Percentiles rank a stretch among this genome's conserved stretches.
Evolutionary conservation across 2,113 vertebrate species (phyloP).

Genomic region (Eubucco bourcierii): DNA sequence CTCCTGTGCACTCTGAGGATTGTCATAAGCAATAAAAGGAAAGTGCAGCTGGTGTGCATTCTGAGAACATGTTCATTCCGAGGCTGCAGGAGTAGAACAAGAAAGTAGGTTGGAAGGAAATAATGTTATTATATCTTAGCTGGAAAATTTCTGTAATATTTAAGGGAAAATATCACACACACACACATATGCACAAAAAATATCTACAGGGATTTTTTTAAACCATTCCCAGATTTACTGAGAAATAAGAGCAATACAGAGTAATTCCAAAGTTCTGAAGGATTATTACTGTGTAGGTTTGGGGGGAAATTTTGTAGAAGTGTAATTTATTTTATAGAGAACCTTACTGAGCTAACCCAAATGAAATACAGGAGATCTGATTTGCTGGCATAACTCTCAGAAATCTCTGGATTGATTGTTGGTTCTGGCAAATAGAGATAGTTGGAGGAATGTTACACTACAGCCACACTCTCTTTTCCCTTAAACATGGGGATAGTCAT

Average conservation of each 20-base stretch:
- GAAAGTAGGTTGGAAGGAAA: slow-evolving; percentile 27
- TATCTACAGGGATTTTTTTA: not conserved
- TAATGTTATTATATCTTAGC: not conserved
- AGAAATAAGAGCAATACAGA: not conserved
- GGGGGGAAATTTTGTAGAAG: not conserved
- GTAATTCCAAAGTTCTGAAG: not conserved
- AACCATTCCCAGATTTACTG: not conserved
- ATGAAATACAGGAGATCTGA: not conserved
- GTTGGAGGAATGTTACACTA: not conserved
- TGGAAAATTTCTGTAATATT: slow-evolving; percentile 39
- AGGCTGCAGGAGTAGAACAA: slow-evolving; percentile 31
- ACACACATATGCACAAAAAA: too few species aligned
- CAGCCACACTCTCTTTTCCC: not conserved
- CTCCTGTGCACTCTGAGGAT: not conserved
- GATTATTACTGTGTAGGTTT: not conserved
- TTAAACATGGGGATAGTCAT: not conserved
- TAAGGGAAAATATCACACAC: not conserved
- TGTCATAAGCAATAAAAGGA: slow-evolving; percentile 42
- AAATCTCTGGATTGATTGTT: not conserved
- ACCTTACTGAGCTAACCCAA: not conserved
- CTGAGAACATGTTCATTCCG: not conserved
- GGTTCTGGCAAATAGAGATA: not conserved
- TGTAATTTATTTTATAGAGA: not conserved
- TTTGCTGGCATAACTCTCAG: not conserved
- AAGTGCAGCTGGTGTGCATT: not conserved